Evolutionary conservation across 2,113 vertebrate genomes (phyloP).

Genomic region (Saguinus midas): DNA sequence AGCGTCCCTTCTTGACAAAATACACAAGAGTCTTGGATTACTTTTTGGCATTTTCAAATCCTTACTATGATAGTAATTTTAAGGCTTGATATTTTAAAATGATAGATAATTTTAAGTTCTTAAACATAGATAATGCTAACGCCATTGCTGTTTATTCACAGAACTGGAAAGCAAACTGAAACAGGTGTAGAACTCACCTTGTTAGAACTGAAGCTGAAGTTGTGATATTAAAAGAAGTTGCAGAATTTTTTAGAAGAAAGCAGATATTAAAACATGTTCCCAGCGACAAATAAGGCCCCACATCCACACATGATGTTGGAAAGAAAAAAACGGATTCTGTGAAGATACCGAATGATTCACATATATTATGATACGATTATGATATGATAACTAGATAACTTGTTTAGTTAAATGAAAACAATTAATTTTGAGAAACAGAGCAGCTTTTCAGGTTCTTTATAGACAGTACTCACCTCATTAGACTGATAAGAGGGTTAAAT

Average conservation of each 20-base stretch:
- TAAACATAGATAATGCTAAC: constrained; percentile 36
- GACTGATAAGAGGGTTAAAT: neutral
- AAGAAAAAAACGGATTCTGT: neutral
- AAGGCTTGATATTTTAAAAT: constrained; percentile 32
- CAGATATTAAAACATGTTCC: constrained; percentile 17
- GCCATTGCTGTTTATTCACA: constrained; percentile 41
- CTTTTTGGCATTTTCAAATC: constrained; percentile 33
- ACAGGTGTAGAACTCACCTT: constrained; percentile 72
- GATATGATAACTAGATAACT: neutral
- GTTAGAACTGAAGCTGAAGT: constrained; percentile 61
- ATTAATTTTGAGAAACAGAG: constrained; percentile 10
- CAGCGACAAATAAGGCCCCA: constrained; percentile 2
- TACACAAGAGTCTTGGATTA: neutral
- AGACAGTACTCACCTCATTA: neutral
- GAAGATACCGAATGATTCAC: neutral
- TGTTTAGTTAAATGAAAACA: constrained; percentile 26
- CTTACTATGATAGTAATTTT: constrained; percentile 8
- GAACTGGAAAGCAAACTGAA: constrained; percentile 55
- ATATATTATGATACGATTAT: neutral
- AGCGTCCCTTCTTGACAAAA: neutral
- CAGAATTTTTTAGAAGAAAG: neutral
- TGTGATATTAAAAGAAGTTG: constrained; percentile 48
- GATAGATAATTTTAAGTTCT: constrained; percentile 44
- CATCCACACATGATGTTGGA: neutral
- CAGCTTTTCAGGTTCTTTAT: neutral